phyloP scores from a whole-genome alignment of 2,888 invertebrate genomes.

The Bimastos eiseni region DNA sequence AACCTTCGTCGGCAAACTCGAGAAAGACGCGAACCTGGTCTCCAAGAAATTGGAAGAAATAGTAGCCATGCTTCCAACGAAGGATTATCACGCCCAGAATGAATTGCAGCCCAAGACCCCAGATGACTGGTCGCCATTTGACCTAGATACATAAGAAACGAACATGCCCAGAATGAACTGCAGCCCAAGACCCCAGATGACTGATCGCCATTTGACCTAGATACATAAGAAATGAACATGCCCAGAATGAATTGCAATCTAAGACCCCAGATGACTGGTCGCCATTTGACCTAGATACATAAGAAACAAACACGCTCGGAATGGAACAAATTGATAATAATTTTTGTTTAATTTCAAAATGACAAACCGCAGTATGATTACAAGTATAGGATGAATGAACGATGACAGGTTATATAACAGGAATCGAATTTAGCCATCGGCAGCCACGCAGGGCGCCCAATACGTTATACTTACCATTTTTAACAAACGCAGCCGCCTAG shows the following conservation, averaged over 20 bases:
- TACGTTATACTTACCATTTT: too few relatives aligned
- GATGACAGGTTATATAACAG: too few relatives aligned
- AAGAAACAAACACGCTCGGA: not conserved
- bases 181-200: conserved; percentile 45
- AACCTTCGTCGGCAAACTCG: conserved; percentile 45
- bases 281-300: conserved; percentile 58
- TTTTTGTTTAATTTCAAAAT: too few relatives aligned
- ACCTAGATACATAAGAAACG: conserved; percentile 42
- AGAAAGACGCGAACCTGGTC: conserved; percentile 45
- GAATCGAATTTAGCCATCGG: too few relatives aligned
- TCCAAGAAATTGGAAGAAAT: conserved; percentile 45
- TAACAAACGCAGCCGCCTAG: too few relatives aligned
- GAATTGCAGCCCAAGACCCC: conserved; percentile 47
- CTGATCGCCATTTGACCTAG: conserved; percentile 59
- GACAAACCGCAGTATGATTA: too few relatives aligned
- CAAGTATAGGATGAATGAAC: too few relatives aligned
- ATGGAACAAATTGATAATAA: too few relatives aligned
- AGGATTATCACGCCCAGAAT: conserved; percentile 44
- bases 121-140: conserved; percentile 59
- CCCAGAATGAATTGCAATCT: conserved; percentile 43
- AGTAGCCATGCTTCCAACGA: conserved; percentile 43
- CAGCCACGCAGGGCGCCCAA: too few relatives aligned
- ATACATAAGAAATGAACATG: not conserved
- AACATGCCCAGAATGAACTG: conserved; percentile 41
- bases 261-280: conserved; percentile 46